phyloP scores from a whole-genome alignment of 2,888 invertebrate genomes.

The Amiota minor region DNA sequence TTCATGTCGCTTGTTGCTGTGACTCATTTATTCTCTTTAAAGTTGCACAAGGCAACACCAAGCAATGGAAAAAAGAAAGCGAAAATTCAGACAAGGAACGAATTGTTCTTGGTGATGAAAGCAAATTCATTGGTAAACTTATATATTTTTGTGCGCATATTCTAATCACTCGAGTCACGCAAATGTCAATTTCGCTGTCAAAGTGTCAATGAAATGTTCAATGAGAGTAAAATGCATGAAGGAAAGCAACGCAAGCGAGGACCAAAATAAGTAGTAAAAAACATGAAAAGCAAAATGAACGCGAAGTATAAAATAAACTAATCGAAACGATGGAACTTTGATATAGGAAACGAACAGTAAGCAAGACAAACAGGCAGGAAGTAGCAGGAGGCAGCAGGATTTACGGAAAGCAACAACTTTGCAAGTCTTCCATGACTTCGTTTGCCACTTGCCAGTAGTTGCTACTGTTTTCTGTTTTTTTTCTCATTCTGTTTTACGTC shows the following conservation, averaged over 20 bases:
- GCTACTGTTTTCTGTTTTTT: slow-evolving; percentile 21
- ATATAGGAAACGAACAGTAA: neutral
- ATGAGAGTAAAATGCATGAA: slow-evolving; percentile 64
- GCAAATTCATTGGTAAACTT: slow-evolving; percentile 22
- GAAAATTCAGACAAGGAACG: neutral
- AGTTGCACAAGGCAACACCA: neutral
- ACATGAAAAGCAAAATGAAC: slow-evolving; percentile 34
- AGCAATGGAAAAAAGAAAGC: neutral
- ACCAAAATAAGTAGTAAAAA: neutral
- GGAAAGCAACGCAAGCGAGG: slow-evolving; percentile 43
- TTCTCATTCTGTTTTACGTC: neutral
- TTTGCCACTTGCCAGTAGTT: slow-evolving; percentile 34
- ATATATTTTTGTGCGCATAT: slow-evolving; percentile 59
- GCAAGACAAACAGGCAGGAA: neutral
- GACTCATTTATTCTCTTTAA: neutral
- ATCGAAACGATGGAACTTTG: too few relatives aligned
- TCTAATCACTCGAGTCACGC: slow-evolving; percentile 65
- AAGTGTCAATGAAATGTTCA: slow-evolving; percentile 67
- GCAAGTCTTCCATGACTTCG: slow-evolving; percentile 42
- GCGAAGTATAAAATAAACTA: slow-evolving; percentile 34
- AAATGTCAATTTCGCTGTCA: slow-evolving; percentile 66
- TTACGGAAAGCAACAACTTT: slow-evolving; percentile 62
- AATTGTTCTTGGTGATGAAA: neutral
- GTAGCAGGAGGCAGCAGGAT: slow-evolving; percentile 32
- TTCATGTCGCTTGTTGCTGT: neutral